Base-by-base conservation (phyloP, 1,140 invertebrate species). In the Helicorthomorpha holstii region DNA sequence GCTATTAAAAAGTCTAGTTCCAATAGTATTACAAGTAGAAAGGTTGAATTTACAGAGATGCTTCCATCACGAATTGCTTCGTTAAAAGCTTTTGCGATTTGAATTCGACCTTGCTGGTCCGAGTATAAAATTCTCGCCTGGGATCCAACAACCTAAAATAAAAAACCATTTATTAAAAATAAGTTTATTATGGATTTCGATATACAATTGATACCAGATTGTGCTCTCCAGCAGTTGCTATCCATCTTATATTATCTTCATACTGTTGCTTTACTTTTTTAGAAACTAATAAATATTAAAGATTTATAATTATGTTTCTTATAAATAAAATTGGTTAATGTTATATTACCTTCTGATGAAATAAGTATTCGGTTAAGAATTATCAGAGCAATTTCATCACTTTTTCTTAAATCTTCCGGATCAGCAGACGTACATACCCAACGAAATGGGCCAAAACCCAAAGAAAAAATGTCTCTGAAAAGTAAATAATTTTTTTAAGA, bases 401-500 rank as follows among this genome's bases (percentile, higher is more conserved):
- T 80, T n/a, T 57, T 63, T 51, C 67, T 60, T 4, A 81, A 63
- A 61, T 82, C 80, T 27, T 59, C 51, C 2, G 64, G 56, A 4
- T 69, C 56, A 29, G 73, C 70, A 2, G 79, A 81, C 3, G 75
- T 75, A 61, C 79, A 81, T 10, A 81, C 73, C 79, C 79, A 81
- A 29, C 80, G 75, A 61, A 82, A 81, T 1, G 79, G 80, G n/a
- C 80, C 79, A 63, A 82, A 82, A 16, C 79, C 79, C 34, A 81
- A 60, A 1, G 79, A 80, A 62, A 81, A 81, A 49, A 81, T 78
- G 57, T 82, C 77, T 3, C 73, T 75, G 56, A n/a, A 61, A 62
- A 58, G 2, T 24, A n/a, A 53, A 41, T 24, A 19, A 14, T 1
- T 58, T 55, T 7, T 14, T 14, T 1, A 54, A 27, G 19, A 14